Conservation (phyloP, 2,113 vertebrate species). For the Mixornis gularis region DNA sequence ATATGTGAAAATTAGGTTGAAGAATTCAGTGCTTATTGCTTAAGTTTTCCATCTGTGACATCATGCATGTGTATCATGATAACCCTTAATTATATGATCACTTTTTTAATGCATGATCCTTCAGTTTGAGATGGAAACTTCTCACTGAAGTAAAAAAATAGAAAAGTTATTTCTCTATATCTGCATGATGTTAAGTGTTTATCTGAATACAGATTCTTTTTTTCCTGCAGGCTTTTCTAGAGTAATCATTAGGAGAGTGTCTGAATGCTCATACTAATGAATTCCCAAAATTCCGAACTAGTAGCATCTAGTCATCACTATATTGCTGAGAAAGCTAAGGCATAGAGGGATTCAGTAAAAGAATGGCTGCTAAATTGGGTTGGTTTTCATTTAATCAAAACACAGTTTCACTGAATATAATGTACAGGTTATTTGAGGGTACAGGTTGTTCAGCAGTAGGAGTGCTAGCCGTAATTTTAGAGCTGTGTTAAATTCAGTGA, state of each 20-base stretch:
- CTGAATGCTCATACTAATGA: background rate
- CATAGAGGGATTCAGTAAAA: background rate
- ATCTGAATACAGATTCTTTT: background rate
- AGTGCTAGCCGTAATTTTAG: background rate
- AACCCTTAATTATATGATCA: background rate
- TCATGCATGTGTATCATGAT: background rate
- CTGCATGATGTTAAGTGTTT: background rate
- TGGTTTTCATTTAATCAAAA: slow-evolving; percentile 3
- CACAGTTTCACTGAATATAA: background rate
- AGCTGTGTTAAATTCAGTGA: background rate
- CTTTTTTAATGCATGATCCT: background rate
- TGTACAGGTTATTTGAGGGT: background rate
- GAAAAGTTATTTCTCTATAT: background rate
- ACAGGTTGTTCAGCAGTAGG: background rate
- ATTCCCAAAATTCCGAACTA: background rate
- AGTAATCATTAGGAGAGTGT: background rate
- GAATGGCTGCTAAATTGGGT: background rate
- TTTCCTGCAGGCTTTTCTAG: background rate
- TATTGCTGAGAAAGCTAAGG: background rate
- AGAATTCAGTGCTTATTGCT: background rate
- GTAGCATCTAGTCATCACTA: background rate
- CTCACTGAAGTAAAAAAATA: background rate
- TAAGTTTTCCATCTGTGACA: background rate
- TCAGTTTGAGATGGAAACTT: background rate
- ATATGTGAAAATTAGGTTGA: background rate